Conservation (phyloP, 2,888 invertebrate genomes). For the Gryllus longicercus region DNA sequence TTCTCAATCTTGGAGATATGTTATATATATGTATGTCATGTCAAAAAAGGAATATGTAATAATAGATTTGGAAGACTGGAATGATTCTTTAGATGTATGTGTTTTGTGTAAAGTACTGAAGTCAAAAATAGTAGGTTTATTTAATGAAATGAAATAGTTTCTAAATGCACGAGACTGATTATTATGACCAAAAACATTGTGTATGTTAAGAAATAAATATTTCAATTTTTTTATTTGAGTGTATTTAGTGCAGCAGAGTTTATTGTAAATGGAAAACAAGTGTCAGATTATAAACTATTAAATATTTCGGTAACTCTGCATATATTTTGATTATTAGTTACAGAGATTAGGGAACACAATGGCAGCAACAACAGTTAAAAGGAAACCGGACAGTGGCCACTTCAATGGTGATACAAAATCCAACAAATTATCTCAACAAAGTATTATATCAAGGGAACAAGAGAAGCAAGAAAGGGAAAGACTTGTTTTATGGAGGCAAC, state of each 20-base stretch:
- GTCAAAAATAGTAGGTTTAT: too few species aligned
- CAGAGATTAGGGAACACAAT: constrained; percentile 65
- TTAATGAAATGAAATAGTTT: too few species aligned
- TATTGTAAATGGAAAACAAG: too few species aligned
- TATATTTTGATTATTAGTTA: constrained; percentile 49
- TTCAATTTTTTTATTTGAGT: too few species aligned
- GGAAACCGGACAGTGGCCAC: constrained; percentile 39
- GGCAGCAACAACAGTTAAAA: constrained; percentile 50
- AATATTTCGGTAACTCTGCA: not conserved
- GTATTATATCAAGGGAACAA: constrained; percentile 43
- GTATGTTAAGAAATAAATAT: too few species aligned
- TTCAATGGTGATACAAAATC: constrained; percentile 47
- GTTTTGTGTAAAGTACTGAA: not conserved
- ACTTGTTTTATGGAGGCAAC: constrained; percentile 77
- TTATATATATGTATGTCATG: too few species aligned
- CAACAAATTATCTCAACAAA: constrained; percentile 17
- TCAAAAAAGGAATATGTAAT: not conserved
- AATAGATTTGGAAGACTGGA: not conserved
- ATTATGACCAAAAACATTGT: too few species aligned
- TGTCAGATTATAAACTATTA: not conserved
- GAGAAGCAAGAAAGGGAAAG: constrained; percentile 59
- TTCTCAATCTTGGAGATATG: too few species aligned
- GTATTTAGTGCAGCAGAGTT: too few species aligned
- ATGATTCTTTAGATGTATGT: not conserved
- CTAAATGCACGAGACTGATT: too few species aligned